Conservation (phyloP, 2,888 invertebrate species). For the Microdon myrmicae region DNA sequence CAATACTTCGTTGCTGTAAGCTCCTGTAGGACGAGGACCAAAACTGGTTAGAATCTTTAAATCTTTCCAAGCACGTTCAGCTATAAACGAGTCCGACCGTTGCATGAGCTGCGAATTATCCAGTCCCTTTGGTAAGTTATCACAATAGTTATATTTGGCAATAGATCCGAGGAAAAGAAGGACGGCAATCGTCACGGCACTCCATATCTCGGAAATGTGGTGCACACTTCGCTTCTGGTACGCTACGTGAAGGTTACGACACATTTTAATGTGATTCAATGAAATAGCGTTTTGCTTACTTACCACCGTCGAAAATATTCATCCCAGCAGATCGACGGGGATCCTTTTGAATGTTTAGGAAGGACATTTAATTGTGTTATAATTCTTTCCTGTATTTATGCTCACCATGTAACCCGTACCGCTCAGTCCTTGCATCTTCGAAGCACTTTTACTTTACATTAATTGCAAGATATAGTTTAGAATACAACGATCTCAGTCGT, state of each 20-base stretch:
- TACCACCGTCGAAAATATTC: constrained; percentile 48
- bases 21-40: constrained; percentile 76
- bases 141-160: constrained; percentile 56
- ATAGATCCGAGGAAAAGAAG: constrained; percentile 54
- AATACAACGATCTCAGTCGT: too few species aligned
- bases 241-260: constrained; percentile 42
- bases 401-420: constrained; percentile 47
- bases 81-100: constrained; percentile 68
- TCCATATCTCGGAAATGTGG: constrained; percentile 57
- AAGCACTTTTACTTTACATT: too few species aligned
- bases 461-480: too few species aligned
- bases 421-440: constrained; percentile 44
- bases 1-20: constrained; percentile 82
- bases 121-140: constrained; percentile 56
- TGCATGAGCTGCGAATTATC: constrained; percentile 55
- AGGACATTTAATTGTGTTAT: too few species aligned
- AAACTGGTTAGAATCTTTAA: constrained; percentile 73
- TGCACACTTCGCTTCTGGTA: constrained; percentile 59
- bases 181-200: constrained; percentile 49
- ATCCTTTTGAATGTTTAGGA: constrained; percentile 30
- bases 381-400: too few species aligned
- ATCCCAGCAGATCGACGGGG: constrained; percentile 40
- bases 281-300: background rate
- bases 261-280: constrained; percentile 17
- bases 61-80: constrained; percentile 74